These are phyloP conservation scores for Florisuga fusca DNA, from an alignment of 2,797 vertebrate genomes.

Conservation along the genomic window DNA sequence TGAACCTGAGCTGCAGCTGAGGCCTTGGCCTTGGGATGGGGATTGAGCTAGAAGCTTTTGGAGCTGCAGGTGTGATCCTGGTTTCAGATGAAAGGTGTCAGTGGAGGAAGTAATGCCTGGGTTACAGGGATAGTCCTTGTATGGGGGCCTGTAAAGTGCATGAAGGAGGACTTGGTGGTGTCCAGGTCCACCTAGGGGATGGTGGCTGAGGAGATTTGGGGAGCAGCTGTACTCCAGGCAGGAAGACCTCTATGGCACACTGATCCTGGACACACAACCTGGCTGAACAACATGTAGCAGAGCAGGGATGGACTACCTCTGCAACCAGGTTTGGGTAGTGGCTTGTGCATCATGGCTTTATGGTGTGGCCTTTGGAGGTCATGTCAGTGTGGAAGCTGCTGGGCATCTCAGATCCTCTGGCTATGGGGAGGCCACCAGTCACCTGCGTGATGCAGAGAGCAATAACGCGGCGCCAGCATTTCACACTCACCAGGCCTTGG, in stretches of 20 bases:
- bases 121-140: neutral
- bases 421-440: neutral
- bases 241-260: neutral
- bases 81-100: neutral
- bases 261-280: fast-evolving
- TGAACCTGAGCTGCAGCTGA: neutral
- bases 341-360: fast-evolving
- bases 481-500: neutral
- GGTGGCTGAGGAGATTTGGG: neutral
- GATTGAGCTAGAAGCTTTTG: neutral
- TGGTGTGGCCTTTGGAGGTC: neutral
- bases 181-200: neutral
- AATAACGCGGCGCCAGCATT: neutral
- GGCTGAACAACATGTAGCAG: neutral
- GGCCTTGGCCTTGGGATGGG: fast-evolving
- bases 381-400: neutral
- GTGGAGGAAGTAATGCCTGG: neutral
- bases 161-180: neutral
- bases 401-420: neutral
- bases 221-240: neutral
- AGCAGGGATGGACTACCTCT: neutral
- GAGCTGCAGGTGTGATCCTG: neutral
- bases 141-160: neutral
- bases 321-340: fast-evolving
- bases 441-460: fast-evolving